Percentiles rank a stretch among this genome's conserved stretches.
These are phyloP conservation scores for Agrochola macilenta DNA, from an alignment of 2,888 invertebrate species.

Conservation along the genomic window DNA sequence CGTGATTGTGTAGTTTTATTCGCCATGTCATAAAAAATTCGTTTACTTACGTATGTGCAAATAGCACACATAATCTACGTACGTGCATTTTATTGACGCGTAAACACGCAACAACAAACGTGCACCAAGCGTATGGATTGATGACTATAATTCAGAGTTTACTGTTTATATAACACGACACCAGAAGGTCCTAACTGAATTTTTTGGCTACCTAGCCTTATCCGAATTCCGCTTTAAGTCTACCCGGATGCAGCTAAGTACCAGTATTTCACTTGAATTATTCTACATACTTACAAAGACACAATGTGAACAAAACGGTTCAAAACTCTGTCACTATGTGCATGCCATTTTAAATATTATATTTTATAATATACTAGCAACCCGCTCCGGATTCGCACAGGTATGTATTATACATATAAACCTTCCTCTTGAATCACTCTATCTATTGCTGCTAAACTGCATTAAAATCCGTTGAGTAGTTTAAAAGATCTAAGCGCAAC, in stretches of 20 bases:
- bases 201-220: too few relatives aligned
- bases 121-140: neutral
- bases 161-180: neutral
- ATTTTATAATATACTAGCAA: too few relatives aligned
- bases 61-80: neutral
- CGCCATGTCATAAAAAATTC: neutral
- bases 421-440: too few relatives aligned
- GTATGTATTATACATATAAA: too few relatives aligned
- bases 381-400: too few relatives aligned
- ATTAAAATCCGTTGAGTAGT: too few relatives aligned
- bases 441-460: too few relatives aligned
- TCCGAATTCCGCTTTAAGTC: too few relatives aligned
- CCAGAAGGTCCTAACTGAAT: too few relatives aligned
- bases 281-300: neutral
- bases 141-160: neutral
- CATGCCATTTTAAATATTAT: too few relatives aligned
- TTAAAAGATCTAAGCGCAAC: too few relatives aligned
- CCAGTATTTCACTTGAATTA: neutral
- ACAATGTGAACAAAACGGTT: neutral
- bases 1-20: neutral
- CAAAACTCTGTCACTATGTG: neutral
- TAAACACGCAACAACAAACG: slow-evolving; percentile 1
- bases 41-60: neutral
- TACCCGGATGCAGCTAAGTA: neutral
- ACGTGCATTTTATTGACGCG: slow-evolving; percentile 19